Evolutionary conservation across 2,888 invertebrate species (phyloP).

Genomic region (Dolichomitus sp.): DNA sequence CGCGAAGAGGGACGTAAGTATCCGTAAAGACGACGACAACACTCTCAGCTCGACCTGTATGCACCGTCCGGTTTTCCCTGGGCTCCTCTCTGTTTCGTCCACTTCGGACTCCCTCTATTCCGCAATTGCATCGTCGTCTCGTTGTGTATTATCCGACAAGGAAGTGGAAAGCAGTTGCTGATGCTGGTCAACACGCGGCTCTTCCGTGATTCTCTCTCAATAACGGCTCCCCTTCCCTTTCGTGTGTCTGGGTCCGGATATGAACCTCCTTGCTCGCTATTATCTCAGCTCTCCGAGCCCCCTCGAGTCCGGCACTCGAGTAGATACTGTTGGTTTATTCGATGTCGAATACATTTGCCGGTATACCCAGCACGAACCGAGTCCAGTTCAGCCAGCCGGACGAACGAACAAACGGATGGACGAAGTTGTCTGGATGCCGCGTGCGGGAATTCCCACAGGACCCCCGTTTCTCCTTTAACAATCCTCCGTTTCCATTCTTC

Average conservation of each 20-base stretch:
- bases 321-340: conserved; percentile 75
- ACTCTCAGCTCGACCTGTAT: conserved; percentile 30
- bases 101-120: background rate
- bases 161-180: conserved; percentile 51
- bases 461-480: conserved; percentile 51
- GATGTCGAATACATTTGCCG: conserved; percentile 71
- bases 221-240: conserved; percentile 22
- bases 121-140: conserved; percentile 28
- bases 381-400: conserved; percentile 47
- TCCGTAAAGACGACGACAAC: conserved; percentile 51
- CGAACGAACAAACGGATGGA: conserved; percentile 63
- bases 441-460: conserved; percentile 69
- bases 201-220: conserved; percentile 35
- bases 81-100: conserved; percentile 32
- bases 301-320: conserved; percentile 47
- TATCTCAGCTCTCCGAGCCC: conserved; percentile 55
- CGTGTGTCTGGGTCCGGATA: conserved; percentile 51
- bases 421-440: conserved; percentile 46
- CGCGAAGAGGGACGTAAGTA: conserved; percentile 39
- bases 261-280: conserved; percentile 54
- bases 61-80: conserved; percentile 34
- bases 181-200: conserved; percentile 54
- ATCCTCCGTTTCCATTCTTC: conserved; percentile 56
- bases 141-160: conserved; percentile 54
- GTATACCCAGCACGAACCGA: background rate